Evolutionary conservation across 2,797 vertebrate species (phyloP).

Genomic region (Bothrops alternatus): DNA sequence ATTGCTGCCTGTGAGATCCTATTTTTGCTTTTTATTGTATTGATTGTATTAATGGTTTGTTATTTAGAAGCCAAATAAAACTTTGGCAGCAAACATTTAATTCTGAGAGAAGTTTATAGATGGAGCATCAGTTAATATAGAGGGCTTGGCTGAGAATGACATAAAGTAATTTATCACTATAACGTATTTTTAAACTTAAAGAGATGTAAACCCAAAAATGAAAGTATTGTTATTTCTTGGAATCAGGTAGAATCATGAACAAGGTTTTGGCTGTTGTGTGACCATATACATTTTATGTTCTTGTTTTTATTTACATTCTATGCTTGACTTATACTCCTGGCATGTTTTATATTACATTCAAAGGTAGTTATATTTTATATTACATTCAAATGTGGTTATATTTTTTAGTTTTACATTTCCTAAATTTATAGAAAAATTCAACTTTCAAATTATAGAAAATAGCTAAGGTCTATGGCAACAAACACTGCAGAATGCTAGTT

Average conservation of each 20-base stretch:
- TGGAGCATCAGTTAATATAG: neutral
- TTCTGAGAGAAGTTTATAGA: neutral
- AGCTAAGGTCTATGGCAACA: neutral
- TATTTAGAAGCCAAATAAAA: neutral
- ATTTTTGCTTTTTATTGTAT: neutral
- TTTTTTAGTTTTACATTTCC: too few relatives aligned
- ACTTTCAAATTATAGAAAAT: neutral
- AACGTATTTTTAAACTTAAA: neutral
- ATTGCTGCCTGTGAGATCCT: neutral
- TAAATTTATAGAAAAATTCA: neutral
- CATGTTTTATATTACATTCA: neutral
- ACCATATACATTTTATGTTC: neutral
- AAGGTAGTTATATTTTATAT: neutral
- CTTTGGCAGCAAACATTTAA: neutral
- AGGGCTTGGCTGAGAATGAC: neutral
- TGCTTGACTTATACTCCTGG: neutral
- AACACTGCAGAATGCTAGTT: neutral
- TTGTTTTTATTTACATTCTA: neutral
- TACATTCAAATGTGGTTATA: too few relatives aligned
- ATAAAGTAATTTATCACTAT: neutral
- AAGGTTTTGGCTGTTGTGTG: neutral
- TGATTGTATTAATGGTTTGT: neutral
- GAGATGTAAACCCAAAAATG: neutral
- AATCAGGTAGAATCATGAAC: neutral
- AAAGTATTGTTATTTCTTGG: neutral